phyloP scores from a whole-genome alignment of 2,888 invertebrate species.

The Tillus elongatus region DNA sequence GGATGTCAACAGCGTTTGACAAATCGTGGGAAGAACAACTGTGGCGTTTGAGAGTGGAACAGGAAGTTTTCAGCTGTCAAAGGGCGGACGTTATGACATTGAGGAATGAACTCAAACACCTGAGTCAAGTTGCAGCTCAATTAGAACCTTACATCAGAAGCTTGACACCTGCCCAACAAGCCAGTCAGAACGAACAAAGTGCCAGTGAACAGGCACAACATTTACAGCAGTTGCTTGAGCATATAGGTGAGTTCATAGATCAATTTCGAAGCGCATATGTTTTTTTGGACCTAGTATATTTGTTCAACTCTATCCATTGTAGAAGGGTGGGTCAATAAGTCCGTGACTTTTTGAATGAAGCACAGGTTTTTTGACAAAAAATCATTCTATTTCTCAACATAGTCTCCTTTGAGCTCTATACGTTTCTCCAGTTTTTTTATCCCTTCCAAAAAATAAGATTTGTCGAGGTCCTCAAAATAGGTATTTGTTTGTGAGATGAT shows the following conservation, averaged over 20 bases:
- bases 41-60: constrained; percentile 60
- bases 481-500: too few relatives aligned
- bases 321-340: too few relatives aligned
- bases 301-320: too few relatives aligned
- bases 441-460: too few relatives aligned
- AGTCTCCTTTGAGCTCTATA: too few relatives aligned
- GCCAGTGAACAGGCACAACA: constrained; percentile 44
- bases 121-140: constrained; percentile 52
- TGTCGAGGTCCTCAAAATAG: too few relatives aligned
- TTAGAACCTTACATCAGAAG: constrained; percentile 58
- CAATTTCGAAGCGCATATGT: constrained; percentile 10
- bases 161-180: constrained; percentile 37
- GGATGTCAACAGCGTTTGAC: constrained; percentile 50
- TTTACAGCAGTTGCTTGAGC: constrained; percentile 47
- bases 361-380: too few relatives aligned
- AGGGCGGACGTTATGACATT: constrained; percentile 57
- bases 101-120: constrained; percentile 55
- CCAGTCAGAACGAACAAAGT: constrained; percentile 27
- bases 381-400: too few relatives aligned
- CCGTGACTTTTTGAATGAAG: too few relatives aligned
- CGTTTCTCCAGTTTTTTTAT: too few relatives aligned
- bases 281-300: too few relatives aligned
- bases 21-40: constrained; percentile 65
- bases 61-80: constrained; percentile 50
- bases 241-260: constrained; percentile 38